A percentile compares a stretch with the other conserved stretches of the same genome.
Conservation (phyloP, 1,140 invertebrate genomes). For the Achroia grisella region DNA sequence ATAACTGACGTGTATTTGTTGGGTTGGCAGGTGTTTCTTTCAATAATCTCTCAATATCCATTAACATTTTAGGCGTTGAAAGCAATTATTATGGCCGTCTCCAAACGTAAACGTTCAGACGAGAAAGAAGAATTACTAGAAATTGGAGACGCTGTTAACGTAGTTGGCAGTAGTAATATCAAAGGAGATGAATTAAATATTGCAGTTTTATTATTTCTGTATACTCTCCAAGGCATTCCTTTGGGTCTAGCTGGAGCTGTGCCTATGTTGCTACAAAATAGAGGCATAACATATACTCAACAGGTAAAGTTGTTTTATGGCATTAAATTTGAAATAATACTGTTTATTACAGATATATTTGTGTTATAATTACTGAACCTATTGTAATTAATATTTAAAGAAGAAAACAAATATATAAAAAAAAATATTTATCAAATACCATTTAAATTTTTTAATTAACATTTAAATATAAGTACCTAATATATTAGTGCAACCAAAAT, state of each 20-base stretch:
- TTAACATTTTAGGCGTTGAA: constrained; percentile 51
- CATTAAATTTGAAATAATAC: too few relatives aligned
- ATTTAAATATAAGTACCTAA: too few relatives aligned
- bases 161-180: constrained; percentile 71
- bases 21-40: constrained; percentile 18
- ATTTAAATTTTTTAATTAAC: too few relatives aligned
- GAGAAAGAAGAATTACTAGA: constrained; percentile 60
- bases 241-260: constrained; percentile 94
- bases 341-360: not conserved
- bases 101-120: constrained; percentile 51
- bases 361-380: constrained; percentile 3
- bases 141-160: constrained; percentile 42
- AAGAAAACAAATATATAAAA: too few relatives aligned
- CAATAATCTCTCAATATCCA: constrained; percentile 9
- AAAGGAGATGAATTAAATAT: constrained; percentile 86
- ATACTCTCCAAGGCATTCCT: constrained; percentile 97
- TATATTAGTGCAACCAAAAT: too few relatives aligned
- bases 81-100: constrained; percentile 45
- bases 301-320: constrained; percentile 38
- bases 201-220: constrained; percentile 90
- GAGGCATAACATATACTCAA: constrained; percentile 91
- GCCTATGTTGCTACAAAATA: constrained; percentile 95
- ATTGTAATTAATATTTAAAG: too few relatives aligned
- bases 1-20: constrained; percentile 33
- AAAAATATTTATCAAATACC: not conserved